phyloP scores from a whole-genome alignment of 1,140 invertebrate genomes.

The Drosophila sechellia region DNA sequence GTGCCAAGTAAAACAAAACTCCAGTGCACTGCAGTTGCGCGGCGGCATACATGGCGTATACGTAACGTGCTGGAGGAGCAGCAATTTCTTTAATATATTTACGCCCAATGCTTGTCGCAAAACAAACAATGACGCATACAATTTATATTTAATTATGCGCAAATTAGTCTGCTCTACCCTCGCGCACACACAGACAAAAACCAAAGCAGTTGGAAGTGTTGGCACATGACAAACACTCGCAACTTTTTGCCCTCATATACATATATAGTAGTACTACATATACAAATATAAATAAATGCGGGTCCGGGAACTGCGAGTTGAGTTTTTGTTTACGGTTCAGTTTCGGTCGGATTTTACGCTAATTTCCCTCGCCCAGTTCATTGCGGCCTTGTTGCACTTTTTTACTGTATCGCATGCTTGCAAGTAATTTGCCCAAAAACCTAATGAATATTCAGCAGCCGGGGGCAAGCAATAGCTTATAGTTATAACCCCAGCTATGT shows the following conservation, averaged over 20 bases:
- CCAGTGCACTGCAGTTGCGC: conserved; percentile 6
- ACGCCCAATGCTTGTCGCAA: conserved; percentile 77
- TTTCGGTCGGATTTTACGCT: conserved; percentile 45
- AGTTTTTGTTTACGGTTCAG: conserved; percentile 47
- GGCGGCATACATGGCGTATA: conserved; percentile 63
- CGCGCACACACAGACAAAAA: conserved; percentile 32
- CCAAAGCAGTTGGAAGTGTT: conserved; percentile 69
- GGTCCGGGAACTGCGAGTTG: conserved; percentile 24
- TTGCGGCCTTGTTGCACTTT: conserved; percentile 38
- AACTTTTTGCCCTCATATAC: conserved; percentile 61
- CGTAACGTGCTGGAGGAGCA: conserved; percentile 51
- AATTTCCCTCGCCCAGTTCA: conserved; percentile 41
- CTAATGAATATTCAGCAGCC: conserved; percentile 46
- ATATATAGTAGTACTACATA: background rate
- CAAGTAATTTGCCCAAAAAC: conserved; percentile 37
- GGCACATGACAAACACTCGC: conserved; percentile 80
- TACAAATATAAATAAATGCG: conserved; percentile 29
- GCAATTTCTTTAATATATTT: conserved; percentile 83
- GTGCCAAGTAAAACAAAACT: conserved; percentile 3
- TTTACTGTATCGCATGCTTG: conserved; percentile 35
- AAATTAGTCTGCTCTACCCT: conserved; percentile 65
- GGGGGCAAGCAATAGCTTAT: conserved; percentile 36
- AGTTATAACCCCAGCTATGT: conserved; percentile 19
- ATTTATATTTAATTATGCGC: conserved; percentile 83
- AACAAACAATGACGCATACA: conserved; percentile 77